A percentile compares a stretch with the other conserved stretches of the same genome.
These are phyloP conservation scores for Latheticus oryzae DNA, from an alignment of 2,888 invertebrate species.

Conservation along the genomic window DNA sequence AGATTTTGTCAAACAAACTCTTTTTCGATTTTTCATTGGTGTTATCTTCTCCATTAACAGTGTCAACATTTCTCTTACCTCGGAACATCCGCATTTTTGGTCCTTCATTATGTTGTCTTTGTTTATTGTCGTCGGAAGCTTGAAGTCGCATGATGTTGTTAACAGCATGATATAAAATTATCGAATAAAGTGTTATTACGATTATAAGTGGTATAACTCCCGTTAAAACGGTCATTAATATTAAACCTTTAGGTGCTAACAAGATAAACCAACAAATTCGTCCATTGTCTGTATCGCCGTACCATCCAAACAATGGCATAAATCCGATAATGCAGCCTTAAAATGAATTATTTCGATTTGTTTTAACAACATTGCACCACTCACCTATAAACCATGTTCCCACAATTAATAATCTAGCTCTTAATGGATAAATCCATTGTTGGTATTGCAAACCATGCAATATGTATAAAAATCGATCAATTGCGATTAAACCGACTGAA, in stretches of 20 bases:
- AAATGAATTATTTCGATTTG: conserved; percentile 45
- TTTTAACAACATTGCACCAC: conserved; percentile 9
- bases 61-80: conserved; percentile 40
- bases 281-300: conserved; percentile 67
- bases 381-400: conserved; percentile 71
- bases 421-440: conserved; percentile 70
- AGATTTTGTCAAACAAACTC: conserved; percentile 45
- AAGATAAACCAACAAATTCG: conserved; percentile 71
- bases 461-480: conserved; percentile 75
- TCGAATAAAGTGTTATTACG: conserved; percentile 68
- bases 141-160: conserved; percentile 67
- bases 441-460: conserved; percentile 74
- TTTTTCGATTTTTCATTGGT: no score
- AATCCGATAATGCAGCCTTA: conserved; percentile 71
- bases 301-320: conserved; percentile 72
- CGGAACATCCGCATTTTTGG: conserved; percentile 51
- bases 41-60: no score
- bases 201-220: conserved; percentile 69
- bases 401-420: conserved; percentile 70
- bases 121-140: conserved; percentile 43
- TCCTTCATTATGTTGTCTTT: conserved; percentile 37
- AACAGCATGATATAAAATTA: conserved; percentile 71
- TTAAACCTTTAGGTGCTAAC: conserved; percentile 69
- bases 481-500: conserved; percentile 73
- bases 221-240: conserved; percentile 69